Evolutionary conservation across 2,888 invertebrate species (phyloP).

Genomic region (Drosophila mayaguana): DNA sequence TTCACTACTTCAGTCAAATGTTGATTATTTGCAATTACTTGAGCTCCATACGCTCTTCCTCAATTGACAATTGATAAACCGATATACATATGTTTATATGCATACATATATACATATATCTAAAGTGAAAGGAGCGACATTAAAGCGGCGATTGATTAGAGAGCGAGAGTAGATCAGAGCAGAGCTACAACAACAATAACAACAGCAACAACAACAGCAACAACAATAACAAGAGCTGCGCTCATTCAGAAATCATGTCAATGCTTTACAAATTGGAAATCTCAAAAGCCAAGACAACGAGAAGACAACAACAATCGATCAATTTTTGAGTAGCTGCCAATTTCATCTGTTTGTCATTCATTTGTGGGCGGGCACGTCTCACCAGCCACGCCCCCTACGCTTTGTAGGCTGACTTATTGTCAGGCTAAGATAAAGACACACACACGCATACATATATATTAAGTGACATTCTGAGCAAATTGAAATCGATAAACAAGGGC

Average conservation of each 20-base stretch:
- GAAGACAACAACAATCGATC: slow-evolving; percentile 29
- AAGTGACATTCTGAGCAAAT: slow-evolving; percentile 20
- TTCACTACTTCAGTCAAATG: slow-evolving; percentile 63
- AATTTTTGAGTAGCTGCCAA: slow-evolving; percentile 9
- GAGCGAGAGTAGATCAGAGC: slow-evolving; percentile 47
- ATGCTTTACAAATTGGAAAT: slow-evolving; percentile 62
- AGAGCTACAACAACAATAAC: slow-evolving; percentile 11
- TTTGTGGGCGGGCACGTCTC: slow-evolving; percentile 22
- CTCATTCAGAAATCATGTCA: slow-evolving; percentile 63
- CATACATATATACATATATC: slow-evolving; percentile 10
- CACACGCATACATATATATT: background rate
- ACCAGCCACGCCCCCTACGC: background rate
- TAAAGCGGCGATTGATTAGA: slow-evolving; percentile 53
- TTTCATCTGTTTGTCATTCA: slow-evolving; percentile 16
- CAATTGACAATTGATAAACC: slow-evolving; percentile 68
- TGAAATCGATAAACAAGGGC: slow-evolving; percentile 49
- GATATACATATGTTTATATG: background rate
- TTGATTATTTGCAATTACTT: slow-evolving; percentile 61
- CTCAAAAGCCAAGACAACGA: slow-evolving; percentile 31
- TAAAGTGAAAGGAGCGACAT: slow-evolving; percentile 74
- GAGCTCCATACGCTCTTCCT: slow-evolving; percentile 65
- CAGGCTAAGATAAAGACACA: background rate
- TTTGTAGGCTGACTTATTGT: too few species aligned
- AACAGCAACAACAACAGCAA: slow-evolving; percentile 2
- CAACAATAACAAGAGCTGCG: slow-evolving; percentile 7